Percentiles rank a stretch among this genome's conserved stretches.
phyloP scores from a whole-genome alignment of 2,797 vertebrate genomes.

The Erethizon dorsatum region DNA sequence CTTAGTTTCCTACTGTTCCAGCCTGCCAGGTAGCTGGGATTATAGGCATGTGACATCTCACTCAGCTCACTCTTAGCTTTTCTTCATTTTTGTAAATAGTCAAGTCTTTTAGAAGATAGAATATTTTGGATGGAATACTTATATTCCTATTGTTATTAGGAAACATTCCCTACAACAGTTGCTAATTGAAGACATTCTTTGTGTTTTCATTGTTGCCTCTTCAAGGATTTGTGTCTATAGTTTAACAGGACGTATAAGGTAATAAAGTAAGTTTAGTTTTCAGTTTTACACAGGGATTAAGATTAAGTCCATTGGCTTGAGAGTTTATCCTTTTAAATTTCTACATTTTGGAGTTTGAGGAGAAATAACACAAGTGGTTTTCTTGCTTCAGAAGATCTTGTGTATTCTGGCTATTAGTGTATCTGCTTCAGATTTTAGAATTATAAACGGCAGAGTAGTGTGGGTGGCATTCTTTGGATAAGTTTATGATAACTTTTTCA shows the following conservation, averaged over 20 bases:
- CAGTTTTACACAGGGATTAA: constrained; percentile 13
- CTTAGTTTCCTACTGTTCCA: neutral
- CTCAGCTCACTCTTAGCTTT: neutral
- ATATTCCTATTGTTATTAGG: neutral
- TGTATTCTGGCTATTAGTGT: constrained; percentile 37
- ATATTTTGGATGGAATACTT: constrained; percentile 18
- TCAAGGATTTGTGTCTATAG: neutral
- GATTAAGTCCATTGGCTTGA: neutral
- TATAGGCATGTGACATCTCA: neutral
- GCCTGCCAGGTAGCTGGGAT: neutral
- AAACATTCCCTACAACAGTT: neutral
- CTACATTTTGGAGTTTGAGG: constrained; percentile 38
- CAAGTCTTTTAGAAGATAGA: neutral
- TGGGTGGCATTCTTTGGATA: neutral
- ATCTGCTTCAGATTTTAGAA: neutral
- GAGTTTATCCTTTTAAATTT: constrained; percentile 59
- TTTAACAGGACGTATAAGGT: constrained; percentile 62
- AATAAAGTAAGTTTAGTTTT: constrained; percentile 28
- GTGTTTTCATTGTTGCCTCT: constrained; percentile 14
- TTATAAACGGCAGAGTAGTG: constrained; percentile 26
- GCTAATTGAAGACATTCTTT: neutral
- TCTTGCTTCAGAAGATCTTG: constrained; percentile 56
- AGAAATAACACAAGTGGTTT: constrained; percentile 32
- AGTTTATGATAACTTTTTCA: constrained; percentile 5
- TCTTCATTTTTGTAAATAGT: constrained; percentile 20